Conservation (phyloP, 2,797 vertebrate species). For the Oreonectes daqikongensis region DNA sequence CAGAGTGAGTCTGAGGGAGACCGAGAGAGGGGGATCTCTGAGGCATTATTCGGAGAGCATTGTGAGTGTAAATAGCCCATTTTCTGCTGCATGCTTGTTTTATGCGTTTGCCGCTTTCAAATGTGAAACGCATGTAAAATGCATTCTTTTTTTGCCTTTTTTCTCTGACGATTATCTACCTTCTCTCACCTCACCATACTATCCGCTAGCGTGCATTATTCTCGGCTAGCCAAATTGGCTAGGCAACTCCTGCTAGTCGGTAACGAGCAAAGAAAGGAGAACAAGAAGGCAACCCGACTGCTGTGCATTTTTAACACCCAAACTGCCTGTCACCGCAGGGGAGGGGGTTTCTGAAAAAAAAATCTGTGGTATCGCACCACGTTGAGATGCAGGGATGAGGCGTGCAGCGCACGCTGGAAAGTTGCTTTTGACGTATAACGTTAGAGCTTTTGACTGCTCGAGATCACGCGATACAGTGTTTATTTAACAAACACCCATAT, state of each 20-base stretch:
- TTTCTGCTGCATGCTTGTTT: constrained; percentile 33
- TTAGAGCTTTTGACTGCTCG: constrained; percentile 41
- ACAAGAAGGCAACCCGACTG: constrained; percentile 25
- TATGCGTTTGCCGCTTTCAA: background rate
- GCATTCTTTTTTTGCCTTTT: background rate
- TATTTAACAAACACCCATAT: background rate
- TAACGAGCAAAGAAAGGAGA: constrained; percentile 19
- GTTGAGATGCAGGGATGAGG: background rate
- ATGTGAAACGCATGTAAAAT: background rate
- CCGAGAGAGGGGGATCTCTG: constrained; percentile 68
- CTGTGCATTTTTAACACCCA: constrained; percentile 34
- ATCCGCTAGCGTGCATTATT: constrained; percentile 41
- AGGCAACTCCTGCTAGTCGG: constrained; percentile 52
- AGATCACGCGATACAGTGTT: background rate
- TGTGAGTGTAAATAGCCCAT: constrained; percentile 72
- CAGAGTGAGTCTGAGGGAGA: constrained; percentile 75
- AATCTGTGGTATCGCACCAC: background rate
- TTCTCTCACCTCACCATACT: constrained; percentile 1
- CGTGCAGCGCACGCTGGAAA: constrained; percentile 47
- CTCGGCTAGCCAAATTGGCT: constrained; percentile 53
- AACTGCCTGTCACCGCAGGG: constrained; percentile 30
- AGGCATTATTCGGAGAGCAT: constrained; percentile 71
- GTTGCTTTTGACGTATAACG: constrained; percentile 38
- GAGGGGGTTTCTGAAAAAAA: background rate
- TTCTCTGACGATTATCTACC: background rate